Evolutionary conservation across 2,797 vertebrate genomes (phyloP).

Genomic region (Pipistrellus pygmaeus): DNA sequence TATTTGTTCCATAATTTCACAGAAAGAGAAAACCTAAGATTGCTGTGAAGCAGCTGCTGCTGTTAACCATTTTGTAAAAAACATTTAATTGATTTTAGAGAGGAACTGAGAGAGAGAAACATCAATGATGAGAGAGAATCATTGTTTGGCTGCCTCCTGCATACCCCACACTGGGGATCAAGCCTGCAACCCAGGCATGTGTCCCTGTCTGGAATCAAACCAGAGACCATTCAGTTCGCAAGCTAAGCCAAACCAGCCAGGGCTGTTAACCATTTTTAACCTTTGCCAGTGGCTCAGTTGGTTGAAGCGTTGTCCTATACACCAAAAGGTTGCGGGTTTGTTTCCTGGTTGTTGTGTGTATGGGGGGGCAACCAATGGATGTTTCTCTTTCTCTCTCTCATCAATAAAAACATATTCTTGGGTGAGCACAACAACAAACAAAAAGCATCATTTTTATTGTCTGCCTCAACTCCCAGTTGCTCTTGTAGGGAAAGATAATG

Average conservation of each 20-base stretch:
- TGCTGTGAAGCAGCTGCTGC: not conserved
- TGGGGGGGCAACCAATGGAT: not conserved
- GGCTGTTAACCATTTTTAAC: not conserved
- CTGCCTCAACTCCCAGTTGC: not conserved
- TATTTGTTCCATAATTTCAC: not conserved
- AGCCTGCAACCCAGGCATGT: too few species aligned
- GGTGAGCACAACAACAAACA: not conserved
- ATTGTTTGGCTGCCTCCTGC: too few species aligned
- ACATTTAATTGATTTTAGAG: too few species aligned
- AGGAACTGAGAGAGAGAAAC: too few species aligned
- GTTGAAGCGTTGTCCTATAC: not conserved
- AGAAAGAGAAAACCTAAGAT: conserved; percentile 33
- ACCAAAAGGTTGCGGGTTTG: not conserved
- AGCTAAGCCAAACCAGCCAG: too few species aligned
- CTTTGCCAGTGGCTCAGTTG: not conserved
- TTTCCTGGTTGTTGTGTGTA: not conserved
- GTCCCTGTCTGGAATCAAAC: too few species aligned
- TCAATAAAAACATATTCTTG: not conserved
- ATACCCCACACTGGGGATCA: too few species aligned
- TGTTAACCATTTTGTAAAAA: not conserved
- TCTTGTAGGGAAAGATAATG: not conserved
- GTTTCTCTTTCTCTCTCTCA: not conserved
- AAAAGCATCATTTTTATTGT: not conserved
- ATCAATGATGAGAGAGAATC: too few species aligned
- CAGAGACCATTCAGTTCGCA: too few species aligned